Conservation (phyloP, 2,888 invertebrate species). For the Nephrotoma flavescens region DNA sequence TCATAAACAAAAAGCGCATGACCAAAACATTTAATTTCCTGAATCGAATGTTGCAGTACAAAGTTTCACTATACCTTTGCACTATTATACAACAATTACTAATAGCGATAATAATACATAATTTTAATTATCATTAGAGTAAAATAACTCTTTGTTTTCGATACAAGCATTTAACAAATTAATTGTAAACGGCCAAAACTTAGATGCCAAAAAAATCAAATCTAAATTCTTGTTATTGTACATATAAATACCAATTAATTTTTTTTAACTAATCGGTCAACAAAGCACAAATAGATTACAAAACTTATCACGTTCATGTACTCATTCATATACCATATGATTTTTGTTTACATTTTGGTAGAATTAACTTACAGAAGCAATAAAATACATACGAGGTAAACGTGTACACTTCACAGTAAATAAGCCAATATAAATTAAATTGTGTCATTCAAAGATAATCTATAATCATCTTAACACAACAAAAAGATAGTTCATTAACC, state of each 20-base stretch:
- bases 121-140: neutral
- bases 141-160: neutral
- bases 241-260: neutral
- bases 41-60: too few relatives aligned
- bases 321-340: neutral
- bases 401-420: neutral
- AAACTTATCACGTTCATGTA: neutral
- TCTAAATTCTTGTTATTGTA: neutral
- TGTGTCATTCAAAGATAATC: neutral
- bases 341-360: neutral
- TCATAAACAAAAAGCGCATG: too few relatives aligned
- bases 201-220: neutral
- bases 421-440: neutral
- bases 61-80: too few relatives aligned
- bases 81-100: neutral
- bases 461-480: too few relatives aligned
- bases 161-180: neutral
- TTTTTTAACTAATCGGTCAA: too few relatives aligned
- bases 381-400: too few relatives aligned
- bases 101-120: neutral
- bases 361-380: neutral
- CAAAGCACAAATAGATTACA: neutral
- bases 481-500: neutral
- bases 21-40: too few relatives aligned
- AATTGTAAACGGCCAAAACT: too few relatives aligned